Conservation (phyloP, 2,797 vertebrate genomes). For the Calcarius lapponicus region DNA sequence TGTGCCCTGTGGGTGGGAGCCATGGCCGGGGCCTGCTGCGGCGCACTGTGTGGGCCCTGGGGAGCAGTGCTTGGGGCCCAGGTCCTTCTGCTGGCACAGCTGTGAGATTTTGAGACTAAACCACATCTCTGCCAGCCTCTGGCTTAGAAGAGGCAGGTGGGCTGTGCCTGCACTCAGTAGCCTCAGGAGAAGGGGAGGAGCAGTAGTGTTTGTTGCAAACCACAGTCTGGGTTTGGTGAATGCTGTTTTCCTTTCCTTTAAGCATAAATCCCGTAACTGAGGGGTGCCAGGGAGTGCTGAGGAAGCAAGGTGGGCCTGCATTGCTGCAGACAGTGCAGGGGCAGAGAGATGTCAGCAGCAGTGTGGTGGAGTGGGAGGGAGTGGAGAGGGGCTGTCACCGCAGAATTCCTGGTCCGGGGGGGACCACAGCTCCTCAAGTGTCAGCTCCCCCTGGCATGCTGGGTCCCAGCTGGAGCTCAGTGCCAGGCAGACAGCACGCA, state of each 20-base stretch:
- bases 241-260: not conserved
- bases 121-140: accelerated
- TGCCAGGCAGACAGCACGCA: accelerated
- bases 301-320: accelerated
- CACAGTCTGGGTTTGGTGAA: not conserved
- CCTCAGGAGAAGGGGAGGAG: too few species aligned
- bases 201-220: not conserved
- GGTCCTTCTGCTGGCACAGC: accelerated
- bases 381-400: too few species aligned
- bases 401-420: accelerated
- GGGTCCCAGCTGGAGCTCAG: not conserved
- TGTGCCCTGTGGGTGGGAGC: accelerated
- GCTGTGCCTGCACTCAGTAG: too few species aligned
- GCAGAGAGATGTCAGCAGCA: accelerated
- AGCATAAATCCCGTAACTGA: too few species aligned
- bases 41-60: accelerated
- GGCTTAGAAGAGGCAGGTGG: not conserved
- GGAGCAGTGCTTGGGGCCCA: accelerated
- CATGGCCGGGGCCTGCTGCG: accelerated
- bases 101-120: accelerated
- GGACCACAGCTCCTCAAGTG: accelerated
- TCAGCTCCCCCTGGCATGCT: accelerated
- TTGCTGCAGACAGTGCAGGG: not conserved
- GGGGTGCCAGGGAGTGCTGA: accelerated
- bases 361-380: accelerated